phyloP scores from a whole-genome alignment of 2,888 invertebrate species.

The Gryllus longicercus region DNA sequence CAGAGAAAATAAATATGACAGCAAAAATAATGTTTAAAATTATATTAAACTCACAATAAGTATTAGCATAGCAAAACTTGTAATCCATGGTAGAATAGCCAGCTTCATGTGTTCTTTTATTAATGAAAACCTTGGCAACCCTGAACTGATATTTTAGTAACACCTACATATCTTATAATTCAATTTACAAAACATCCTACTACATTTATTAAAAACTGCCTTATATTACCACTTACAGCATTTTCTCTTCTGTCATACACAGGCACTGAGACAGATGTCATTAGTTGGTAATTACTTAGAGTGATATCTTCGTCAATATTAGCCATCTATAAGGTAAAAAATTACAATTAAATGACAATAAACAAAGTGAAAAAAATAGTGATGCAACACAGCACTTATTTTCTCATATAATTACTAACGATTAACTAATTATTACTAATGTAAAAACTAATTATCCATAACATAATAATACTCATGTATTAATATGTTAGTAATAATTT shows the following conservation, averaged over 20 bases:
- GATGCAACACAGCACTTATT: no score
- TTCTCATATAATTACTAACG: no score
- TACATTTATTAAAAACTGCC: neutral
- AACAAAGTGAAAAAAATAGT: neutral
- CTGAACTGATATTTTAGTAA: neutral
- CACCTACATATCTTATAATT: neutral
- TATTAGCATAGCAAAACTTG: neutral
- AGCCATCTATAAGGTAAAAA: slow-evolving; percentile 30
- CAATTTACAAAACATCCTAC: neutral
- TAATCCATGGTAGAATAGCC: neutral
- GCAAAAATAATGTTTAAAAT: slow-evolving; percentile 18
- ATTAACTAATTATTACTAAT: no score
- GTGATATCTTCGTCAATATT: slow-evolving; percentile 46
- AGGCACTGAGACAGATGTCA: slow-evolving; percentile 91
- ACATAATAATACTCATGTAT: no score
- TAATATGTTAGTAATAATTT: no score
- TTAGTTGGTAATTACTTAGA: slow-evolving; percentile 70
- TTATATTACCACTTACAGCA: slow-evolving; percentile 62
- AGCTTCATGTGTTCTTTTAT: neutral
- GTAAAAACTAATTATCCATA: no score
- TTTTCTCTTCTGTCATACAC: slow-evolving; percentile 84
- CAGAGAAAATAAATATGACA: slow-evolving; percentile 48
- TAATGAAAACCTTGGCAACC: neutral
- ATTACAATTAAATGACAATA: slow-evolving; percentile 25
- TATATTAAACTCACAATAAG: neutral